Percentiles rank a stretch among this genome's conserved stretches.
phyloP scores from a whole-genome alignment of 2,888 invertebrate genomes.

The Eurytoma californica region DNA sequence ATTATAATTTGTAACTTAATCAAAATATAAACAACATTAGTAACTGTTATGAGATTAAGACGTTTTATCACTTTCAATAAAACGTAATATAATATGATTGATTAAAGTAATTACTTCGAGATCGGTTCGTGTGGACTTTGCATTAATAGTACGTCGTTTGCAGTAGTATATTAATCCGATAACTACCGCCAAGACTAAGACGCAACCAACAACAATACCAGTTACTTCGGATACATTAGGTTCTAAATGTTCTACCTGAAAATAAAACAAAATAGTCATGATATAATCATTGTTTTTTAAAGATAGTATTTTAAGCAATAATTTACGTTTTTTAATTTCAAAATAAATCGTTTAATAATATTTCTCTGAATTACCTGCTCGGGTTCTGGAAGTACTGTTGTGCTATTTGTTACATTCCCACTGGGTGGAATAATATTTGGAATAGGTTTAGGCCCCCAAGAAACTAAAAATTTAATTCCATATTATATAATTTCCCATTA shows the following conservation, averaged over 20 bases:
- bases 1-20: no score
- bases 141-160: slow-evolving; percentile 62
- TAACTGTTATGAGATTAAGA: background rate
- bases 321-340: background rate
- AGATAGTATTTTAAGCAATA: background rate
- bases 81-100: slow-evolving; percentile 25
- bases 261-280: background rate
- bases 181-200: slow-evolving; percentile 64
- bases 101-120: slow-evolving; percentile 62
- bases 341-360: background rate
- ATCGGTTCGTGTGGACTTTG: slow-evolving; percentile 65
- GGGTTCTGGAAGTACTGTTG: slow-evolving; percentile 66
- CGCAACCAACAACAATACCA: slow-evolving; percentile 66
- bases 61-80: slow-evolving; percentile 35
- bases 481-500: slow-evolving; percentile 3
- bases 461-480: slow-evolving; percentile 73
- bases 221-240: slow-evolving; percentile 69
- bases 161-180: slow-evolving; percentile 64
- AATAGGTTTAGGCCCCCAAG: slow-evolving; percentile 77
- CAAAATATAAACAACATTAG: no score
- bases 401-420: slow-evolving; percentile 70
- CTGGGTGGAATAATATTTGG: slow-evolving; percentile 79
- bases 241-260: slow-evolving; percentile 65
- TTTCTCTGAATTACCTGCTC: slow-evolving; percentile 56
- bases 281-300: background rate